These are phyloP conservation scores for Coenonympha arcania DNA, from an alignment of 2,888 invertebrate species.

Conservation along the genomic window DNA sequence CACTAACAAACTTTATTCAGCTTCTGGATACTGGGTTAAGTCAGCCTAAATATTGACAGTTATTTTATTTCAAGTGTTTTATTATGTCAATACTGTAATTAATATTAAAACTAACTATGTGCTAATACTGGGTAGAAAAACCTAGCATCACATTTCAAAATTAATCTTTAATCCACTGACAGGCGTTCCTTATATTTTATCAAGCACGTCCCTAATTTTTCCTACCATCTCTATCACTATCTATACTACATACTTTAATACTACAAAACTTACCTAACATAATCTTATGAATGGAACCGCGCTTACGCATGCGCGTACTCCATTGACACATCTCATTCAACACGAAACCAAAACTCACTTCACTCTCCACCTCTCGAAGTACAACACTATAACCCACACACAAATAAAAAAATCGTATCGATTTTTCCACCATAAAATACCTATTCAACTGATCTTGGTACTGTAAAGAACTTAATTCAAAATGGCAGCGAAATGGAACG, in stretches of 20 bases:
- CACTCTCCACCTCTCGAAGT: conserved; percentile 43
- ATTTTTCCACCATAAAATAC: conserved; percentile 11
- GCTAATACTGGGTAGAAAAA: too few relatives aligned
- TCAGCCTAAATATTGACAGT: too few relatives aligned
- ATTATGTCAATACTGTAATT: too few relatives aligned
- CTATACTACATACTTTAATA: too few relatives aligned
- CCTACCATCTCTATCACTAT: neutral
- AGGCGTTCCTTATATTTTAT: neutral
- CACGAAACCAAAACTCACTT: conserved; percentile 26
- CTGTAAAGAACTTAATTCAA: conserved; percentile 5
- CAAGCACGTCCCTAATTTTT: neutral
- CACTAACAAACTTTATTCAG: too few relatives aligned
- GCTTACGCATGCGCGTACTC: conserved; percentile 50
- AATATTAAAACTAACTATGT: too few relatives aligned
- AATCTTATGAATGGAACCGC: conserved; percentile 47
- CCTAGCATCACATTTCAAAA: too few relatives aligned
- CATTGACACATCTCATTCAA: conserved; percentile 62
- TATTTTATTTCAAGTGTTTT: too few relatives aligned
- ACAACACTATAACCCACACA: conserved; percentile 49
- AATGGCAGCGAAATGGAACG: neutral
- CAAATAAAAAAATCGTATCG: conserved; percentile 18
- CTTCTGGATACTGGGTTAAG: too few relatives aligned
- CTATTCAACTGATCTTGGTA: conserved; percentile 17
- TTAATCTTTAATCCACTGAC: too few relatives aligned
- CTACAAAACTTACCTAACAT: conserved; percentile 48